Percentiles rank a stretch among this genome's conserved stretches.
Conservation (phyloP, 2,888 invertebrate species). For the Choristoneura rosaceana region DNA sequence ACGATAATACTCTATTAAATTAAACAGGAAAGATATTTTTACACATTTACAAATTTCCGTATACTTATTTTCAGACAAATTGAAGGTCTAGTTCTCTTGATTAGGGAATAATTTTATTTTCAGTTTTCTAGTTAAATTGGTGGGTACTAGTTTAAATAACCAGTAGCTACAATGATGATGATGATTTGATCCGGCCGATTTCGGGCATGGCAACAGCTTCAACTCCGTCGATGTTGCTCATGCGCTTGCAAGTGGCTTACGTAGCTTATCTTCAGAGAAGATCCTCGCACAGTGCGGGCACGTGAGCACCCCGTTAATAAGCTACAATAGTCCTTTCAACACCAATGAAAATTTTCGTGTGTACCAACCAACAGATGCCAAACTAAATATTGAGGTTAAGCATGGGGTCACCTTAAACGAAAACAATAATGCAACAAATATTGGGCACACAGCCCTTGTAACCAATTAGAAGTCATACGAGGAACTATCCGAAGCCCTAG, state of each 20-base stretch:
- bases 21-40: background rate
- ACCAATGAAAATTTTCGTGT: background rate
- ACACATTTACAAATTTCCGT: background rate
- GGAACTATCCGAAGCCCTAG: slow-evolving; percentile 43
- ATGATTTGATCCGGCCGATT: no score
- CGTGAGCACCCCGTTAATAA: no score
- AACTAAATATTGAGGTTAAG: slow-evolving; percentile 23
- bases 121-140: no score
- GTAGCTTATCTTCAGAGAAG: no score
- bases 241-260: no score
- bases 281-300: no score
- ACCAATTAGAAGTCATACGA: slow-evolving; percentile 30
- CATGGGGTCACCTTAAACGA: slow-evolving; percentile 15
- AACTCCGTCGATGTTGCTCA: no score
- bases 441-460: slow-evolving; percentile 38
- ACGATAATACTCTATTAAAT: slow-evolving; percentile 10
- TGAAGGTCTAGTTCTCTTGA: no score
- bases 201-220: no score
- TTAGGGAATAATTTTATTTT: no score
- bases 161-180: background rate
- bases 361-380: background rate
- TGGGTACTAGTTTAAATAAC: no score
- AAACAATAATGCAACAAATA: slow-evolving; percentile 21
- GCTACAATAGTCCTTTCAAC: background rate
- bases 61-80: background rate